Base-by-base conservation (phyloP, 2,797 vertebrate genomes). In the Erethizon dorsatum region DNA sequence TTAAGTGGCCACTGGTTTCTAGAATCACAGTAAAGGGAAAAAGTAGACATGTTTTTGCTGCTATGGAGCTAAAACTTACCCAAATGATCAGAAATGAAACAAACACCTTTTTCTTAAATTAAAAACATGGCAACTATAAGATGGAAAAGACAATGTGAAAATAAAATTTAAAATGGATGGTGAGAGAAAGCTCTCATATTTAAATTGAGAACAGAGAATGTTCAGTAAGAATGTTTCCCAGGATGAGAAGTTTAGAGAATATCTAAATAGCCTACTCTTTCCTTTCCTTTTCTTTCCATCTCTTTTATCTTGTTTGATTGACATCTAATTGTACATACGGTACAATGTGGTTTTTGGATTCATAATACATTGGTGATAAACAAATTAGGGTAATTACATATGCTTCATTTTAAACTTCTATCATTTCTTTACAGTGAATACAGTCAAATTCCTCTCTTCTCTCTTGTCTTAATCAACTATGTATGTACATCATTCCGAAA, bases 211-310 rank as follows among this genome's bases (percentile, higher is more conserved):
- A 13, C 28, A 15, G 20, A 91, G 50, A 1, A 41, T 28, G 15
- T 52, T 86, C 57, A 54, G 57, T 73, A 90, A 98, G 87, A 97
- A 93, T 93, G 86, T 79, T 86, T 97, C 94, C 79, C 94, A 86
- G 54, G 47, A 50, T 89, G 87, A 71, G 87, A 87, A 83, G 69
- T 92, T 2, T 88, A 85, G 2, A 0, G 52, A 65, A 37, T 82
- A 33, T 77, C 79, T 95, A 63, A 57, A 15, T 75, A 88, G 20
- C n/a, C 83, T 84, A 12, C 31, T 14, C 24, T 69, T 2, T 6
- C 2, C n/a, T 41, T 57, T 8, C 47, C 17, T 59, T 71, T 14
- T 4, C 2, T 80, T 69, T 22, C 33, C 24, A 50, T 50, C 26
- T 28, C 73, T 77, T 75, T 47, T 50, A 26, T 47, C 45, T 50